Conservation (phyloP, 2,113 vertebrate genomes). For the Australoheros scitulus region DNA sequence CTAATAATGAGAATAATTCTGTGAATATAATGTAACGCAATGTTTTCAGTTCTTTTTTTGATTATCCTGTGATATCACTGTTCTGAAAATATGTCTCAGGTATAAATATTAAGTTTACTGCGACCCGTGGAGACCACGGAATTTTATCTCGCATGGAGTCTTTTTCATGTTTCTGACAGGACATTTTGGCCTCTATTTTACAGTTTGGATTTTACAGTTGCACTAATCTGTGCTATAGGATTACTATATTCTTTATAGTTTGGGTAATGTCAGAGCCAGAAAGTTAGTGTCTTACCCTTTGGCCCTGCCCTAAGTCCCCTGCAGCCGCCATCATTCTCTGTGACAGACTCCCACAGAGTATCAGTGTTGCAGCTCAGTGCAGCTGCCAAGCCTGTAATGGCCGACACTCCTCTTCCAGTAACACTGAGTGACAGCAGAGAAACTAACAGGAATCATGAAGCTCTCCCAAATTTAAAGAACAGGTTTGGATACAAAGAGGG, state of each 20-base stretch:
- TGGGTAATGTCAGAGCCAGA: constrained; percentile 36
- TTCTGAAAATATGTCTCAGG: constrained; percentile 8
- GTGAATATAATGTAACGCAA: background rate
- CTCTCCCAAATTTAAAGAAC: background rate
- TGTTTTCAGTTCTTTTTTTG: background rate
- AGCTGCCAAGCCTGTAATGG: constrained; percentile 74
- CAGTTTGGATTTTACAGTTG: constrained; percentile 13
- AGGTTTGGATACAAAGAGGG: background rate
- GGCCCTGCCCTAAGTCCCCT: constrained; percentile 58
- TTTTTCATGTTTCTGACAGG: constrained; percentile 12
- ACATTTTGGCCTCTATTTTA: constrained; percentile 27
- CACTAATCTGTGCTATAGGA: constrained; percentile 26
- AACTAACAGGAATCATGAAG: constrained; percentile 25
- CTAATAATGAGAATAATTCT: background rate
- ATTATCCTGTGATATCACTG: background rate
- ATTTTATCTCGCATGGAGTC: constrained; percentile 17
- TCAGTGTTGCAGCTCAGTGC: constrained; percentile 60
- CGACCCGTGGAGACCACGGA: background rate
- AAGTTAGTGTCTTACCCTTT: constrained; percentile 68
- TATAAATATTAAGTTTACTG: constrained; percentile 22
- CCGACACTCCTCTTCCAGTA: constrained; percentile 64
- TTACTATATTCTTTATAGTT: constrained; percentile 48
- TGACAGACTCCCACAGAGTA: constrained; percentile 71
- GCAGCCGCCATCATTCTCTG: constrained; percentile 68
- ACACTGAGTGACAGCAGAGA: constrained; percentile 49